Conservation (phyloP, 2,888 invertebrate genomes). For the Eristalis intricaria region DNA sequence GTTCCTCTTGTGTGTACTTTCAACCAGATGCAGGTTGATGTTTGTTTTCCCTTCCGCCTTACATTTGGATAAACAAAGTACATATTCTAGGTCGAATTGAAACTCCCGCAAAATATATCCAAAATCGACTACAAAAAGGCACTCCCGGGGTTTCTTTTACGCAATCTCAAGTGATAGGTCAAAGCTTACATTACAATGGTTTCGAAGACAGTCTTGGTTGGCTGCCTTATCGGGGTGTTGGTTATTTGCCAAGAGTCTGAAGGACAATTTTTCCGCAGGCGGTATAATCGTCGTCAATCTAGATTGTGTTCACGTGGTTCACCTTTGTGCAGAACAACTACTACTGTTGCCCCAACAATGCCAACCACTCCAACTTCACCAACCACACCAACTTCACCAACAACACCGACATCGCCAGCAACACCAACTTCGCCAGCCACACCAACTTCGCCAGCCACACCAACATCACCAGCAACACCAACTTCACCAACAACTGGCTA, state of each 20-base stretch:
- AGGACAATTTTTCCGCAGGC: not conserved
- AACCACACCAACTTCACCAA: not conserved
- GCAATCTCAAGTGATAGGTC: not conserved
- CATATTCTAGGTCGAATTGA: not conserved
- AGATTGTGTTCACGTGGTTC: not conserved
- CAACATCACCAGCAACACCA: not conserved
- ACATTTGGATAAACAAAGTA: not conserved
- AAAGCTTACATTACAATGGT: not conserved
- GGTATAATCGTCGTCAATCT: not conserved
- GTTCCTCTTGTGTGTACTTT: too few relatives aligned
- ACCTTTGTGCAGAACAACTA: not conserved
- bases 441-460: not conserved
- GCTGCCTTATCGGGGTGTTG: not conserved
- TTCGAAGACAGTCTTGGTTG: not conserved
- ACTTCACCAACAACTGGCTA: not conserved
- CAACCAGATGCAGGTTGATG: not conserved
- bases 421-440: not conserved
- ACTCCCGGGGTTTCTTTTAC: too few relatives aligned
- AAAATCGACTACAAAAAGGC: not conserved
- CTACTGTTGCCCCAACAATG: constrained; percentile 58
- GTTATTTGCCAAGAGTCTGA: not conserved
- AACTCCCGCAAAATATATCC: too few relatives aligned
- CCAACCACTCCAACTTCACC: not conserved
- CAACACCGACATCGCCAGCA: not conserved
- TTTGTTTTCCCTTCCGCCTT: not conserved